phyloP scores from a whole-genome alignment of 2,797 vertebrate genomes.

The Triplophysa bombifrons region DNA sequence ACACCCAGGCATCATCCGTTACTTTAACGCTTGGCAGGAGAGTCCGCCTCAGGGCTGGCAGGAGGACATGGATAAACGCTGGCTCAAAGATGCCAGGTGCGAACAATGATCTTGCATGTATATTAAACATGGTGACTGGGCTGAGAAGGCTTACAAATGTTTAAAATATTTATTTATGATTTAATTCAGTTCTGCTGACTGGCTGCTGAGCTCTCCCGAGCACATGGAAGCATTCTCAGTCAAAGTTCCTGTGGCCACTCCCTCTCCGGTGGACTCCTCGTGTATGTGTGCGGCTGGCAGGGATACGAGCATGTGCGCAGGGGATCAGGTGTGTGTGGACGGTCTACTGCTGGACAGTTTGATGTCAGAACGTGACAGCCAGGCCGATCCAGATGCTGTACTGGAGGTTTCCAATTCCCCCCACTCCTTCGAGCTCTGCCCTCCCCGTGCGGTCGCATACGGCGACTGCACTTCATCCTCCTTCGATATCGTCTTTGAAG shows the following conservation, averaged over 20 bases:
- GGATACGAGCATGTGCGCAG: slow-evolving; percentile 25
- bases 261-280: slow-evolving; percentile 72
- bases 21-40: slow-evolving; percentile 99
- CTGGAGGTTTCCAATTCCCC: slow-evolving; percentile 76
- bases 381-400: slow-evolving; percentile 71
- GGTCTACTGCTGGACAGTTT: slow-evolving; percentile 85
- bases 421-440: slow-evolving; percentile 80
- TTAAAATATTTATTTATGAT: neutral
- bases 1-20: slow-evolving; percentile 95
- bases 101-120: slow-evolving; percentile 3
- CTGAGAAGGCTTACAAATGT: neutral
- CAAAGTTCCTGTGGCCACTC: slow-evolving; percentile 86
- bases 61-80: slow-evolving; percentile 95
- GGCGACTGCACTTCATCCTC: slow-evolving; percentile 94
- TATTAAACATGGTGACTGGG: neutral
- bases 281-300: slow-evolving; percentile 59
- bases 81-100: slow-evolving; percentile 93
- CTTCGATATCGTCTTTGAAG: slow-evolving; percentile 93
- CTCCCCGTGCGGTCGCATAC: slow-evolving; percentile 69
- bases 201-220: slow-evolving; percentile 91
- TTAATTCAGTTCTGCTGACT: slow-evolving; percentile 86
- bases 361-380: slow-evolving; percentile 81
- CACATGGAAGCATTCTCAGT: slow-evolving; percentile 89
- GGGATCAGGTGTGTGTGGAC: slow-evolving; percentile 61
- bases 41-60: slow-evolving; percentile 96